Base-by-base conservation (phyloP, 2,113 vertebrate genomes). In the Aspiorhynchus laticeps region DNA sequence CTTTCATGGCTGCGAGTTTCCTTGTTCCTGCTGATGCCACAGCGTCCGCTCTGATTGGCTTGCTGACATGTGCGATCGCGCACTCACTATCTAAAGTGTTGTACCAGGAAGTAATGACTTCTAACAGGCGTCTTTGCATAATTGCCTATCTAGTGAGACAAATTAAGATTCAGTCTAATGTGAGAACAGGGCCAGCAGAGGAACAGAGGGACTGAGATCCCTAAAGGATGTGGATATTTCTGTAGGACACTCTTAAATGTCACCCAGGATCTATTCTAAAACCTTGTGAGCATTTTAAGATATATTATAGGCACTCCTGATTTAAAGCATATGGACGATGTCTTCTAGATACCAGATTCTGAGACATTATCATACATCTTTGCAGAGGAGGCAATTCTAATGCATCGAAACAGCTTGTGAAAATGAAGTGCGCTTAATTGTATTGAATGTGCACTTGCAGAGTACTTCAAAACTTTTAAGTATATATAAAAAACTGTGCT, bases 71-170 rank as follows among this genome's bases (percentile, higher is more conserved):
- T 91, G 81, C 86, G 89, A 88, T 89, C 86, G 88, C 87, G 91
- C 90, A 88, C 86, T 90, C 92, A 92, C 91, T 92, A 93, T 94
- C 91, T 93, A 93, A 95, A 94, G 90, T 91, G 91, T 91, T 93
- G 92, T 93, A 92, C 90, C 82, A 87, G 81, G 87, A 93, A 51
- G 93, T 95, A 94, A 93, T 93, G 92, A 41, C 87, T 85, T 91
- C 89, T 93, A 90, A 93, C 93, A 92, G 91, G 91, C 91, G 92
- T 91, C 91, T 92, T 90, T 93, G 91, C 92, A 90, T 91, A 90
- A 92, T 94, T 93, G 93, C 90, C 92, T 93, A 92, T 92, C 90
- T 87, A 87, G 89, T 90, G 92, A 92, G 90, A 91, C 92, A 92
- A 93, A 93, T 94, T 91, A 38, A 89, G 91, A 92, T 93, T 89